These are phyloP conservation scores for Rhynchonema sp. DNA, from an alignment of 2,888 invertebrate species.

Conservation along the genomic window DNA sequence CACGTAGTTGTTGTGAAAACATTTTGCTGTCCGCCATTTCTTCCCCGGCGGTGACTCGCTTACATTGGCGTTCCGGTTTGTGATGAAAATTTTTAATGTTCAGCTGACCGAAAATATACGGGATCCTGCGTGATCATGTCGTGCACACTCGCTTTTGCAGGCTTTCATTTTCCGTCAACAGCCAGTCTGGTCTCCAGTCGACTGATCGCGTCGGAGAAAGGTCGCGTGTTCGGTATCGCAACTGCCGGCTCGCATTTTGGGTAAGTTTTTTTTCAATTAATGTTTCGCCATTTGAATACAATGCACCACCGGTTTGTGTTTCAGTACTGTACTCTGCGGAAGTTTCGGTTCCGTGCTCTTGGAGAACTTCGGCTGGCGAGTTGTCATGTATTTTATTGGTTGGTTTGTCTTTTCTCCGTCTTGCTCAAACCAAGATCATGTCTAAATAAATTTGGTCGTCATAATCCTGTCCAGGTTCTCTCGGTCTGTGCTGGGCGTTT, in stretches of 20 bases:
- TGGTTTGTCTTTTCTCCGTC: constrained; percentile 9
- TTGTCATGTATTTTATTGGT: constrained; percentile 45
- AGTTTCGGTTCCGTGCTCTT: constrained; percentile 46
- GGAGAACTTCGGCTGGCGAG: constrained; percentile 45
- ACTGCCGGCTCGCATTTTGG: constrained; percentile 40
- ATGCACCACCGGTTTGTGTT: constrained; percentile 7
- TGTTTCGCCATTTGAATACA: background rate
- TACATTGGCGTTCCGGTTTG: too few relatives aligned
- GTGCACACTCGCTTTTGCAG: too few relatives aligned
- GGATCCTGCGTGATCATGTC: too few relatives aligned
- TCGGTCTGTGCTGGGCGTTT: constrained; percentile 12
- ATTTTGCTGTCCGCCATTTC: too few relatives aligned
- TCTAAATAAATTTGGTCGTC: background rate
- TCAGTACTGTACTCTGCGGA: constrained; percentile 47
- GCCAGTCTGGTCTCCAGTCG: constrained; percentile 48
- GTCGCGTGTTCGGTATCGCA: constrained; percentile 46
- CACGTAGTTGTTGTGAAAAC: too few relatives aligned
- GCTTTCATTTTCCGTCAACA: constrained; percentile 49
- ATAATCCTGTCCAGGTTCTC: constrained; percentile 6
- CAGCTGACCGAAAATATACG: too few relatives aligned
- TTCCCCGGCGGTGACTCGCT: too few relatives aligned
- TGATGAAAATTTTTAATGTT: too few relatives aligned
- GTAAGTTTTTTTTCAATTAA: background rate
- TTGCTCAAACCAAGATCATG: too few relatives aligned
- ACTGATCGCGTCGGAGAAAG: constrained; percentile 43